These are phyloP conservation scores for Sceliomorpha sp. DNA, from an alignment of 2,888 invertebrate species.

Conservation along the genomic window DNA sequence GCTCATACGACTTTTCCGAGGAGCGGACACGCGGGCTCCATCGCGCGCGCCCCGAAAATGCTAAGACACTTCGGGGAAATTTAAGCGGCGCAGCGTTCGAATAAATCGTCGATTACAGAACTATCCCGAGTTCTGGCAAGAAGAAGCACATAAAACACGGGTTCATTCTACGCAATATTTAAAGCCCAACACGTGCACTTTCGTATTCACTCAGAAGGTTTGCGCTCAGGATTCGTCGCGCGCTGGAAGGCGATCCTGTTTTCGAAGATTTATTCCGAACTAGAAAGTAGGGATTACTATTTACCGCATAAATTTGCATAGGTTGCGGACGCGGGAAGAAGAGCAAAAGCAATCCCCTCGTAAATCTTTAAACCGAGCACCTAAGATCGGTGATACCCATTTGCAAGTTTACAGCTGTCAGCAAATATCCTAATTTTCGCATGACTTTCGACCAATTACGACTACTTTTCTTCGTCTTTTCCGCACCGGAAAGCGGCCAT, in stretches of 20 bases:
- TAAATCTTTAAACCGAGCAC: constrained; percentile 66
- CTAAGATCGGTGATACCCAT: constrained; percentile 65
- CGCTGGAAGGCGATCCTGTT: constrained; percentile 40
- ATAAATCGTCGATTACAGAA: constrained; percentile 8
- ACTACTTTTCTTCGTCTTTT: no score
- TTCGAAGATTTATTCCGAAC: constrained; percentile 66
- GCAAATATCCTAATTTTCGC: constrained; percentile 25
- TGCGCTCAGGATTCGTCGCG: constrained; percentile 56
- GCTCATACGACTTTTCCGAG: no score
- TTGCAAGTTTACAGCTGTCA: constrained; percentile 66
- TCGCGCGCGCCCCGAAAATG: no score
- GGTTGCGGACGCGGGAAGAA: constrained; percentile 45
- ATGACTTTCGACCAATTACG: constrained; percentile 6
- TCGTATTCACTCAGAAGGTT: constrained; percentile 53
- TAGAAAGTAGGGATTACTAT: constrained; percentile 66
- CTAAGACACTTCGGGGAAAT: background rate
- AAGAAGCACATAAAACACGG: constrained; percentile 4
- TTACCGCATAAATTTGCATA: constrained; percentile 72
- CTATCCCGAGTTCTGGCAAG: background rate
- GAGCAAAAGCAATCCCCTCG: constrained; percentile 60
- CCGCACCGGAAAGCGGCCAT: no score
- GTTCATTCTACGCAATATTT: constrained; percentile 17
- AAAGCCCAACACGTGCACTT: constrained; percentile 30
- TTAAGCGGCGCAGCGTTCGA: background rate
- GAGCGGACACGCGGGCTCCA: no score